Conservation (phyloP, 2,797 vertebrate genomes). For the Microctenopoma lineatum region DNA sequence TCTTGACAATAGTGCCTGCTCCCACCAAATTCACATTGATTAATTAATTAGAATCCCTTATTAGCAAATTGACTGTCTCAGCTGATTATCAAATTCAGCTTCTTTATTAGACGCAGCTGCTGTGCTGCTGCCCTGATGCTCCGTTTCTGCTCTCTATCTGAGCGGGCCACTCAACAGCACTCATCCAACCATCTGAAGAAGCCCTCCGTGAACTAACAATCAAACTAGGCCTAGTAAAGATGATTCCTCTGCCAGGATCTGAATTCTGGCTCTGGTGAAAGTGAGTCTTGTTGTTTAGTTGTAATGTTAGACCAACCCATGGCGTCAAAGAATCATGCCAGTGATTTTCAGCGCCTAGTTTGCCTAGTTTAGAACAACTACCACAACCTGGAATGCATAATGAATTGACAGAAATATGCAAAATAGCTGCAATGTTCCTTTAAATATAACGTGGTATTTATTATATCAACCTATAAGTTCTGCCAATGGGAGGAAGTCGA, state of each 20-base stretch:
- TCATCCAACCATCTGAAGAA: conserved; percentile 34
- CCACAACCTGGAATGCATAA: not conserved
- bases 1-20: conserved; percentile 80
- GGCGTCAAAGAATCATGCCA: not conserved
- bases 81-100: conserved; percentile 84
- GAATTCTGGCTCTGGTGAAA: conserved; percentile 1
- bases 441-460: not conserved
- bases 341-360: not conserved
- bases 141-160: conserved; percentile 36
- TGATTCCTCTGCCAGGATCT: conserved; percentile 10
- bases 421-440: not conserved
- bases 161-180: conserved; percentile 50
- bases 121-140: conserved; percentile 26
- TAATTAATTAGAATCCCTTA: conserved; percentile 85
- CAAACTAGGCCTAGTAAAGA: conserved; percentile 18
- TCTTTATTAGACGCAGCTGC: conserved; percentile 80
- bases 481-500: not conserved
- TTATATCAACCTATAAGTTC: not conserved
- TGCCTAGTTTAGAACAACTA: too few species aligned
- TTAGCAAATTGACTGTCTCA: conserved; percentile 87
- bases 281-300: not conserved
- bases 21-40: conserved; percentile 84
- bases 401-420: too few species aligned
- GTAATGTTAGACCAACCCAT: not conserved
- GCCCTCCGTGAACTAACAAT: conserved; percentile 30